Evolutionary conservation across 1,140 invertebrate species (phyloP).

Genomic region (Phenacoccus solenopsis): DNA sequence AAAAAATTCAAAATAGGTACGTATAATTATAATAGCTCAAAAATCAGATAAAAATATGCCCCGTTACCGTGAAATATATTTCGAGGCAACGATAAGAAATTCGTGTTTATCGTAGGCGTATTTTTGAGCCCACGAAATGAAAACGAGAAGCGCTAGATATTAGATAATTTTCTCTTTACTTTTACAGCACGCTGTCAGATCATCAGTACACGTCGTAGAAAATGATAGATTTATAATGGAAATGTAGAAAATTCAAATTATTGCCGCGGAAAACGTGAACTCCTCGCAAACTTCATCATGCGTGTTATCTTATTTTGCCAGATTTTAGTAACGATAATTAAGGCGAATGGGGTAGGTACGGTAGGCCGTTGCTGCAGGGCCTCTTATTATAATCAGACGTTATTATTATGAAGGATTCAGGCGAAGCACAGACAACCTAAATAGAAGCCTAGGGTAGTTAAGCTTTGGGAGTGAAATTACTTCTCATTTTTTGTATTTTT

Average conservation of each 20-base stretch:
- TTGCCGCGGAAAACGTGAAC: neutral
- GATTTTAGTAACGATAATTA: neutral
- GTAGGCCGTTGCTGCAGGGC: no score
- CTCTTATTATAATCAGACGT: neutral
- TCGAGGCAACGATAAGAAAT: neutral
- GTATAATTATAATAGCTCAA: no score
- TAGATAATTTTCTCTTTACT: neutral
- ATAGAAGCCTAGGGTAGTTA: no score
- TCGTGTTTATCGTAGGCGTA: no score
- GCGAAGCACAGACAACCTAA: no score
- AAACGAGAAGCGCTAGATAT: neutral
- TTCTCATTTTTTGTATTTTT: no score
- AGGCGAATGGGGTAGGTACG: neutral
- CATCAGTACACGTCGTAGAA: neutral
- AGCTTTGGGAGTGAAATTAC: no score
- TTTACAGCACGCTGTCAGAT: neutral
- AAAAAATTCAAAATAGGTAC: no score
- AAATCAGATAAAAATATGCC: no score
- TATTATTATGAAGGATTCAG: no score
- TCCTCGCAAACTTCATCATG: neutral
- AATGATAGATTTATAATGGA: neutral
- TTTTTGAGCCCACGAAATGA: neutral
- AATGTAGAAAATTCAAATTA: neutral
- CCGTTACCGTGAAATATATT: no score
- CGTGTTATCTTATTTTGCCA: neutral